Evolutionary conservation across 2,113 vertebrate genomes (phyloP).

Genomic region (Plotosus lineatus): DNA sequence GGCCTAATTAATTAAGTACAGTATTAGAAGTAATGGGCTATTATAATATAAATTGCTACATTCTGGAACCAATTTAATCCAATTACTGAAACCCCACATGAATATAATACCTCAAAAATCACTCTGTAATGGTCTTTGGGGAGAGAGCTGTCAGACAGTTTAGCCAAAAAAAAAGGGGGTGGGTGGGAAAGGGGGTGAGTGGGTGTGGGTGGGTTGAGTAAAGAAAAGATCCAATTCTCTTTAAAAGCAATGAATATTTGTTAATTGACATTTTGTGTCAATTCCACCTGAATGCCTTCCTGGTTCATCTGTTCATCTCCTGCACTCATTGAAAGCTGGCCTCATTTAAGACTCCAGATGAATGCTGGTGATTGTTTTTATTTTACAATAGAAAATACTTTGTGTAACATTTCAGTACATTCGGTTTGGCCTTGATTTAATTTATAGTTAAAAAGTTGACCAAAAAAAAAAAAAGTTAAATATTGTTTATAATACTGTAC

Average conservation of each 20-base stretch:
- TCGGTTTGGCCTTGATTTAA: background rate
- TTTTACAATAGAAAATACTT: constrained; percentile 40
- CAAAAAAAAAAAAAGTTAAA: constrained; percentile 1
- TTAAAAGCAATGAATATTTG: constrained; percentile 74
- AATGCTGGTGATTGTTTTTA: constrained; percentile 41
- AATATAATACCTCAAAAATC: constrained; percentile 85
- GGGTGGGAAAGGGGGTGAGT: background rate
- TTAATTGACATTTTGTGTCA: constrained; percentile 78
- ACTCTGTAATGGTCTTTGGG: constrained; percentile 79
- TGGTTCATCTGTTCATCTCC: constrained; percentile 61
- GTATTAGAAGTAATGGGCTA: constrained; percentile 85
- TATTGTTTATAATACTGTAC: background rate
- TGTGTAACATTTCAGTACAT: constrained; percentile 21
- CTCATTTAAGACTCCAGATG: constrained; percentile 43
- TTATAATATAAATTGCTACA: constrained; percentile 87
- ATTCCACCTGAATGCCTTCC: constrained; percentile 75
- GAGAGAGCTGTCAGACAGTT: constrained; percentile 75
- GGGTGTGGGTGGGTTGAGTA: constrained; percentile 28
- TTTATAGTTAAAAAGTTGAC: constrained; percentile 13
- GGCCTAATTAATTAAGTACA: constrained; percentile 83
- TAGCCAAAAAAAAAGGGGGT: constrained; percentile 49
- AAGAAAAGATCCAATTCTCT: constrained; percentile 63
- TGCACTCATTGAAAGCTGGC: constrained; percentile 34
- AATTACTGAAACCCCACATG: constrained; percentile 83
- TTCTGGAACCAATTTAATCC: constrained; percentile 87